phyloP scores from a whole-genome alignment of 2,888 invertebrate genomes.

The Hydrotaea cyrtoneurina region DNA sequence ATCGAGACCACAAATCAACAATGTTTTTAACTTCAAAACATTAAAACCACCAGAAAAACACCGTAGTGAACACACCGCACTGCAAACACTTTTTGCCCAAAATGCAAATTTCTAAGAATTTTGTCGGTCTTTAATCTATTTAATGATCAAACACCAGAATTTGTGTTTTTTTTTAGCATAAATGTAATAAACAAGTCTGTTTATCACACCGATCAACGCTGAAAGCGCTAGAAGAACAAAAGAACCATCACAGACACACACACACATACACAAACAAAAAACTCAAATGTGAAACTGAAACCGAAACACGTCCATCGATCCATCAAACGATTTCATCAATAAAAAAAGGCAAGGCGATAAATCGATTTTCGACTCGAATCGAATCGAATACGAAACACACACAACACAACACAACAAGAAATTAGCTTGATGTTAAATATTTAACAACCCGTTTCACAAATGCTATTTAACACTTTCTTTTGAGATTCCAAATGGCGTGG shows the following conservation, averaged over 20 bases:
- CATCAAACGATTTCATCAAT: constrained; percentile 65
- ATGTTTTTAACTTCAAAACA: background rate
- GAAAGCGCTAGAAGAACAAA: background rate
- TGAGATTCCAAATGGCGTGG: background rate
- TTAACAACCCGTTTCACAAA: constrained; percentile 34
- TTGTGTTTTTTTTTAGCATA: constrained; percentile 35
- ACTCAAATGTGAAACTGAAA: background rate
- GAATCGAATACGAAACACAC: background rate
- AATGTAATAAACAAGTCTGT: constrained; percentile 60
- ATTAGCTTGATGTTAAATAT: constrained; percentile 34
- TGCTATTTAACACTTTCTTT: constrained; percentile 47
- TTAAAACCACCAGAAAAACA: constrained; percentile 4
- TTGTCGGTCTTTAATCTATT: constrained; percentile 58
- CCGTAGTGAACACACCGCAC: too few species aligned
- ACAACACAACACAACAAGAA: background rate
- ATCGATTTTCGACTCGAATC: constrained; percentile 24
- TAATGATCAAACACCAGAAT: constrained; percentile 55
- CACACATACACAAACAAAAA: background rate
- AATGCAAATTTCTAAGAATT: constrained; percentile 59
- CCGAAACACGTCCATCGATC: constrained; percentile 52
- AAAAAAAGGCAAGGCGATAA: constrained; percentile 36
- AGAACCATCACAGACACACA: too few species aligned
- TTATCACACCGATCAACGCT: constrained; percentile 22
- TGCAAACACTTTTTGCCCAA: constrained; percentile 7
- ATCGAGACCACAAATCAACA: constrained; percentile 6